Evolutionary conservation across 1,140 invertebrate genomes (phyloP), one percentile per base, ranked within the genome.

Genomic region (Cecropterus lyciades): DNA sequence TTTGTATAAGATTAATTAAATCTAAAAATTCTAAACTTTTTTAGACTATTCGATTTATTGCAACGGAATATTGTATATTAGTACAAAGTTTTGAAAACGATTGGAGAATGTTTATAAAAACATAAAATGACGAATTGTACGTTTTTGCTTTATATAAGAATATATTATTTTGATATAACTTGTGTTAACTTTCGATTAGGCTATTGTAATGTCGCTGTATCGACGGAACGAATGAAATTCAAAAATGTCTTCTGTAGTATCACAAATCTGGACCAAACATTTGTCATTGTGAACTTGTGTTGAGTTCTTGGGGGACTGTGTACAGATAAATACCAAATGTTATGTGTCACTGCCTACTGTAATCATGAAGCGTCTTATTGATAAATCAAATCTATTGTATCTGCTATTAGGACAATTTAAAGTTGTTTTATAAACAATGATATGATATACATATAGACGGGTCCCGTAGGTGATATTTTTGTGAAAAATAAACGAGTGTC

Each of bases 71-170:
- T 80, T 87, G 82, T 89, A 88, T 87, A 89, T 89, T 85, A 89
- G 87, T 91, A 91, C 88, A 89, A 91, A 89, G 79, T 82, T 81
- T 82, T 77, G 69, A 77, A 84, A 78, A 66, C 72, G 65, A 80
- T 80, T 72, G 75, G 66, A 75, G 74, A 73, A 74, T 69, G 71
- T 80, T 79, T 72, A 68, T 72, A 75, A 40, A 40, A 65, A 65
- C 49, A 66, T 75, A 67, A 77, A 14, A n/a, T 33, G 17, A 52
- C 24, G 37, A 60, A 60, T 72, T 75, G 70, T 68, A 75, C 43
- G 63, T 71, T 75, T 76, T 81, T 56, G 73, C 73, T 84, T 86
- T 62, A 75, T 63, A 75, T 79, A 75, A 79, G 71, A 80, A 72
- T 81, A 81, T 57, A 48, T 73, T 88, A 87, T 88, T 87, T 88